Percentiles rank a stretch among this genome's conserved stretches.
phyloP scores from a whole-genome alignment of 2,797 vertebrate genomes.

The Hyperoplus immaculatus region DNA sequence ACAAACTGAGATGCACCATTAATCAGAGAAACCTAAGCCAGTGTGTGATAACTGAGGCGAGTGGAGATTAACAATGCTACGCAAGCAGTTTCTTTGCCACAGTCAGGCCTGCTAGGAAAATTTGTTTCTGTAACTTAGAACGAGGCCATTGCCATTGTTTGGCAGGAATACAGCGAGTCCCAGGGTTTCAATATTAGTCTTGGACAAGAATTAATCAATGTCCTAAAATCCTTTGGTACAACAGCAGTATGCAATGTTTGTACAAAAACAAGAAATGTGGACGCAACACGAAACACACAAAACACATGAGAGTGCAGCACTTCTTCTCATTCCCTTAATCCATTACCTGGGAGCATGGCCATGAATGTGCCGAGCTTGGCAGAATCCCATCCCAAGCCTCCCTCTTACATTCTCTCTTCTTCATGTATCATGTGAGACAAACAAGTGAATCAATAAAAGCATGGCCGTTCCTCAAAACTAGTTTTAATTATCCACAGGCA shows the following conservation, averaged over 20 bases:
- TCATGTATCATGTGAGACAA: conserved; percentile 67
- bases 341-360: conserved; percentile 52
- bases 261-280: neutral
- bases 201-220: conserved; percentile 36
- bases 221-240: neutral
- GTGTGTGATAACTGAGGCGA: conserved; percentile 1
- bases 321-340: conserved; percentile 39
- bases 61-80: conserved; percentile 12
- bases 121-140: conserved; percentile 9
- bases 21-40: neutral
- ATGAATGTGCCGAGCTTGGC: conserved; percentile 40
- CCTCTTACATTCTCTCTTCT: conserved; percentile 21
- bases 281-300: neutral
- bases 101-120: conserved; percentile 9
- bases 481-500: conserved; percentile 72
- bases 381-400: conserved; percentile 33
- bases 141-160: conserved; percentile 9
- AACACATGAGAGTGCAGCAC: conserved; percentile 12
- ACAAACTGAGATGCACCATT: conserved; percentile 5
- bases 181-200: conserved; percentile 13
- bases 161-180: neutral
- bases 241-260: conserved; percentile 6
- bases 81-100: conserved; percentile 3
- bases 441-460: conserved; percentile 69
- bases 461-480: conserved; percentile 46